Percentiles rank a stretch among this genome's conserved stretches.
Conservation (phyloP, 2,797 vertebrate species). For the Rallus crepitans region DNA sequence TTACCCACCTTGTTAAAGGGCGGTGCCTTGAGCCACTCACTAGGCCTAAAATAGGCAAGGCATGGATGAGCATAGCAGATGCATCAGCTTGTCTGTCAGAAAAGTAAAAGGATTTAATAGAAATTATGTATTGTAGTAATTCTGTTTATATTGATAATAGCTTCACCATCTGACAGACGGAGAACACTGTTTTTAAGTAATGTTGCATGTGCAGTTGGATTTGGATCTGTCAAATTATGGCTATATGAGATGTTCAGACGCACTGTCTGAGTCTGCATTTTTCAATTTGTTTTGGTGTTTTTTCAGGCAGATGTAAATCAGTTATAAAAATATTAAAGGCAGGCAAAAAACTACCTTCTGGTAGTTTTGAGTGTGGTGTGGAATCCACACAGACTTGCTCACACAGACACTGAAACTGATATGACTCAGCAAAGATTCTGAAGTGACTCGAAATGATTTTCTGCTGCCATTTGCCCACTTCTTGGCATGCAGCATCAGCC, state of each 20-base stretch:
- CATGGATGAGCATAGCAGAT: neutral
- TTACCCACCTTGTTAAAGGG: neutral
- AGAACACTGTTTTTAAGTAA: neutral
- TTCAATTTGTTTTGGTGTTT: constrained; percentile 47
- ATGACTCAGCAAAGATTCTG: constrained; percentile 54
- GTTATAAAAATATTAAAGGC: constrained; percentile 68
- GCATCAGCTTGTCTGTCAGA: neutral
- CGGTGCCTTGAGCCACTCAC: neutral
- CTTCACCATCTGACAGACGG: neutral
- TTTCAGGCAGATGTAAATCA: constrained; percentile 72
- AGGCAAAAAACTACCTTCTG: constrained; percentile 39
- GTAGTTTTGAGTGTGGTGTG: constrained; percentile 42
- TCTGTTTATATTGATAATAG: neutral
- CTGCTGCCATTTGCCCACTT: constrained; percentile 55
- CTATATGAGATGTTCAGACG: constrained; percentile 47
- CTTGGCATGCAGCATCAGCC: constrained; percentile 16
- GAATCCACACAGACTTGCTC: constrained; percentile 55
- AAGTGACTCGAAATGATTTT: constrained; percentile 58
- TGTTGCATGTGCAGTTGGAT: constrained; percentile 5
- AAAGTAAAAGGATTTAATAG: neutral
- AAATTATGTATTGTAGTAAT: neutral
- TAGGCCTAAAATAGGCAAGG: neutral
- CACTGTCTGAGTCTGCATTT: constrained; percentile 49
- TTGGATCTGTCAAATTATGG: constrained; percentile 56
- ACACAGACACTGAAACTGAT: constrained; percentile 58